These are phyloP conservation scores for human DNA, from an alignment of 2,113 vertebrate species.

Conservation along the genomic window DNA sequence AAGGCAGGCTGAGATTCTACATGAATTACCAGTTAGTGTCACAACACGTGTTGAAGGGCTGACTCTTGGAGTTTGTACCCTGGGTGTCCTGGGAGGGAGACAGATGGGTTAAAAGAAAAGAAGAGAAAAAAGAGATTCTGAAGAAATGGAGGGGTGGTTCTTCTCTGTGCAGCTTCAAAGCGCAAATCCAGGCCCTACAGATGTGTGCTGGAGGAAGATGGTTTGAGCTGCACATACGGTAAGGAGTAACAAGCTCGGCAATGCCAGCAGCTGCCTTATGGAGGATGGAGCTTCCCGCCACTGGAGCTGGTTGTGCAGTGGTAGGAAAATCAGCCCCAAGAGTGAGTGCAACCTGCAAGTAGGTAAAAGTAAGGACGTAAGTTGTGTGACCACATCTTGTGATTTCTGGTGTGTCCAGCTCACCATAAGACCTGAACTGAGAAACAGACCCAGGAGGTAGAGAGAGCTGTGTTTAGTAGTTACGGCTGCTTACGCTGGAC, in stretches of 20 bases:
- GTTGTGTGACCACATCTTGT: neutral
- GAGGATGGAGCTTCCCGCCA: accelerated
- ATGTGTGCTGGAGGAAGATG: accelerated
- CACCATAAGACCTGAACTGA: neutral
- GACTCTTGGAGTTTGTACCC: neutral
- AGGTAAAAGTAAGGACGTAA: neutral
- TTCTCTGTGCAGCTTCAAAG: neutral
- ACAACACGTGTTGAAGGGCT: neutral
- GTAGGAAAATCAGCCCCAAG: neutral
- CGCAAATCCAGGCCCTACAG: neutral
- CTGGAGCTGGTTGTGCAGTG: neutral
- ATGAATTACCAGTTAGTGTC: neutral
- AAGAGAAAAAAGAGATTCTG: neutral
- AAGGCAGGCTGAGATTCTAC: neutral
- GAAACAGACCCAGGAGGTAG: neutral
- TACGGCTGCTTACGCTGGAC: accelerated
- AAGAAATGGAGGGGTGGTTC: neutral
- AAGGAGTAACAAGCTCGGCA: neutral
- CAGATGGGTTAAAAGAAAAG: neutral
- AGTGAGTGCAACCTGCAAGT: neutral
- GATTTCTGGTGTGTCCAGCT: neutral
- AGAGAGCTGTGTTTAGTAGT: neutral
- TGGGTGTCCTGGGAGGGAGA: neutral
- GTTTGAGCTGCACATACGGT: accelerated
- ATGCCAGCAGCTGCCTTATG: accelerated